A percentile compares a stretch with the other conserved stretches of the same genome.
These are phyloP conservation scores for Paramormyrops kingsleyae DNA, from an alignment of 2,113 vertebrate species.

Conservation along the genomic window DNA sequence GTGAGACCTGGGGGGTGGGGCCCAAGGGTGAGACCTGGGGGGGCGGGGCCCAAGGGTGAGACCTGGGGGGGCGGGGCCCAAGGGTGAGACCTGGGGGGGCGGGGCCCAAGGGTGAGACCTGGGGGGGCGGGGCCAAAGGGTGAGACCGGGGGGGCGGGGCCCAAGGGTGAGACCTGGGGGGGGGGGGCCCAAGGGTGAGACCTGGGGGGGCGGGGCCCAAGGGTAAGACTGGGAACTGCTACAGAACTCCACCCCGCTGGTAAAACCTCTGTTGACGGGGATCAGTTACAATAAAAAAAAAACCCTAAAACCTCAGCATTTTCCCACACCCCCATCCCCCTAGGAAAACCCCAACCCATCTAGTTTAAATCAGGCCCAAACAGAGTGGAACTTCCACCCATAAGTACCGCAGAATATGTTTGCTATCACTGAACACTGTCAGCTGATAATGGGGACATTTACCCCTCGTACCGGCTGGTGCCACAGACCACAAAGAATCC, in stretches of 20 bases:
- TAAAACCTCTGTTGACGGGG: neutral
- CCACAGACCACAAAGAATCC: neutral
- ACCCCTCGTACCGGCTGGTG: neutral
- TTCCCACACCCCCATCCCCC: neutral
- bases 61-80: neutral
- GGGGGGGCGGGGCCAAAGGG: neutral
- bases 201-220: neutral
- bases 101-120: no score
- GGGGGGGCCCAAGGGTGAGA: neutral
- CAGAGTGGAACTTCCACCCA: neutral
- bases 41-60: neutral
- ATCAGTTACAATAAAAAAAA: neutral
- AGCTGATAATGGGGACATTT: neutral
- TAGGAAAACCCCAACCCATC: neutral
- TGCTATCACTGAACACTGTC: neutral
- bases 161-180: no score
- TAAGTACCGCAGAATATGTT: neutral
- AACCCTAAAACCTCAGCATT: slow-evolving; percentile 13
- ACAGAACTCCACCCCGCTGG: neutral
- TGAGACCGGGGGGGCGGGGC: neutral
- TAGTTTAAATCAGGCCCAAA: neutral
- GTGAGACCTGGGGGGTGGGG: no score
- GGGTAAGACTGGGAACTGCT: neutral
- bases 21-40: no score
- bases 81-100: neutral